Evolutionary conservation across 2,113 vertebrate genomes (phyloP).

Genomic region (Xerus inauris): DNA sequence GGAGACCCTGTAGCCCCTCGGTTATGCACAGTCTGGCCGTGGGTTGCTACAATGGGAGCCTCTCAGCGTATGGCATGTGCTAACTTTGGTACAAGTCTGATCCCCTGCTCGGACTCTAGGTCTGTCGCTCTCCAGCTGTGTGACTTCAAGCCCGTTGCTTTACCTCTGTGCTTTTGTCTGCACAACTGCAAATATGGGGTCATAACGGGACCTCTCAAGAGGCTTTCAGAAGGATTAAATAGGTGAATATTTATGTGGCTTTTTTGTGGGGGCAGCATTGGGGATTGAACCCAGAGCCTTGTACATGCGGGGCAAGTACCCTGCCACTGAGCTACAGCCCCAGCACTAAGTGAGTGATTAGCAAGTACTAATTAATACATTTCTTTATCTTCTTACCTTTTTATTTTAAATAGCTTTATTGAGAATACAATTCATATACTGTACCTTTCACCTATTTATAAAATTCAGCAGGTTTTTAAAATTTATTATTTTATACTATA

Average conservation of each 20-base stretch:
- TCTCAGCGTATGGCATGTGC: neutral
- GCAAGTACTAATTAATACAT: neutral
- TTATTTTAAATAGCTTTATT: constrained; percentile 25
- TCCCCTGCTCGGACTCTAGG: neutral
- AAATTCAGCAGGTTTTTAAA: neutral
- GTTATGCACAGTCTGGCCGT: neutral
- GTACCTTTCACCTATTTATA: neutral
- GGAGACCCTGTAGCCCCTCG: neutral
- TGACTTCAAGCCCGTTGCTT: neutral
- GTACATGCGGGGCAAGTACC: neutral
- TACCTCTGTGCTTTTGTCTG: neutral
- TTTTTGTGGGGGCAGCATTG: too few species aligned
- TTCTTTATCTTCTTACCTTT: neutral
- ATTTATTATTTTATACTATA: neutral
- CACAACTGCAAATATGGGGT: neutral
- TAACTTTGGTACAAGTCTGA: neutral
- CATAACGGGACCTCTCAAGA: neutral
- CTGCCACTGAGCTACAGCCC: neutral
- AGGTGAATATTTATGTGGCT: neutral
- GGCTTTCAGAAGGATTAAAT: neutral
- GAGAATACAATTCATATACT: neutral
- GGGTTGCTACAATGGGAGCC: neutral
- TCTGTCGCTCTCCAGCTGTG: neutral
- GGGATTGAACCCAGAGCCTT: neutral
- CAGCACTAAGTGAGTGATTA: neutral